A percentile compares a stretch with the other conserved stretches of the same genome.
Conservation (phyloP, 2,113 vertebrate genomes). For the Epinephelus fuscoguttatus region DNA sequence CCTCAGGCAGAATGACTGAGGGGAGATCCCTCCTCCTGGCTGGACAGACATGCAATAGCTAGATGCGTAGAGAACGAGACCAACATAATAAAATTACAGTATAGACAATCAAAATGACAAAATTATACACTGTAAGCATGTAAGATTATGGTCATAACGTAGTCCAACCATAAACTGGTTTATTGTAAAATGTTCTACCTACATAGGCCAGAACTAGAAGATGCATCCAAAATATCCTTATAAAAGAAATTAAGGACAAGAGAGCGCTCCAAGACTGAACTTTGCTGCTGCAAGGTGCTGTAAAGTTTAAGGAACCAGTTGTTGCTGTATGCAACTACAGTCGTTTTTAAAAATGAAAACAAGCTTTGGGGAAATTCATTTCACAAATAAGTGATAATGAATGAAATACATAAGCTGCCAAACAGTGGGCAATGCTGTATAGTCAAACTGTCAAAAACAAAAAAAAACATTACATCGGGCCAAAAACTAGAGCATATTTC, state of each 20-base stretch:
- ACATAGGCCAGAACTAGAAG: no score
- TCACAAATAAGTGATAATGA: background rate
- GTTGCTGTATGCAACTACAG: background rate
- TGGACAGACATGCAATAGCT: background rate
- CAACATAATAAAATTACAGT: background rate
- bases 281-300: background rate
- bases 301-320: background rate
- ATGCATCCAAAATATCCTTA: no score
- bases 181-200: no score
- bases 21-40: background rate
- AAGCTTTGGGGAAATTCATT: background rate
- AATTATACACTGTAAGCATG: no score
- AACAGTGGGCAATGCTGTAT: background rate
- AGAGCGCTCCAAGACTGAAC: background rate
- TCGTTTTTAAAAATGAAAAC: background rate
- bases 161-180: no score
- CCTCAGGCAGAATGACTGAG: background rate
- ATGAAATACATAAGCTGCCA: background rate
- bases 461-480: background rate
- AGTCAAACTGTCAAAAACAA: background rate
- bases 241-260: background rate
- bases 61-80: background rate
- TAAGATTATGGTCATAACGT: no score
- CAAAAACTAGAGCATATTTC: background rate
- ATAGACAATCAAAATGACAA: background rate